These are phyloP conservation scores for Anarhynchus alexandrinus DNA, from an alignment of 2,113 vertebrate species.

Conservation along the genomic window DNA sequence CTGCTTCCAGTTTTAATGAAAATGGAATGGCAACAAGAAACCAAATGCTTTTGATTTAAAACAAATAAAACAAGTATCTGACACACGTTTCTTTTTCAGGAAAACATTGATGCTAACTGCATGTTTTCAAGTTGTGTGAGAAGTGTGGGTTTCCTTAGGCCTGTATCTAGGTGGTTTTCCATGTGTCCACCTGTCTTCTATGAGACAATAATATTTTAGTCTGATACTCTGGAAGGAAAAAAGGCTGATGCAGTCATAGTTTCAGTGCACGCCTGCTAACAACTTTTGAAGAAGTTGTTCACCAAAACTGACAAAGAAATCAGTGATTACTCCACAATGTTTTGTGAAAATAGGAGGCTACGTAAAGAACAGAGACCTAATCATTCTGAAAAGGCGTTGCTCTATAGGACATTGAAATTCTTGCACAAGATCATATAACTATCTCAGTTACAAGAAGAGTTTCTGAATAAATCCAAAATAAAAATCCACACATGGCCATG, in stretches of 20 bases:
- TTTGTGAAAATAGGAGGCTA: neutral
- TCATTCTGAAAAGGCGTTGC: neutral
- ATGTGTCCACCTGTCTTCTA: neutral
- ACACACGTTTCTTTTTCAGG: neutral
- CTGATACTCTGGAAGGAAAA: neutral
- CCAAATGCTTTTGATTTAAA: neutral
- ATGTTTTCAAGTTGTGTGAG: neutral
- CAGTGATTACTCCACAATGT: neutral
- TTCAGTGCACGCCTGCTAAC: neutral
- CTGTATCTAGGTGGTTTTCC: neutral
- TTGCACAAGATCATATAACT: neutral
- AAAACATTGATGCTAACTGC: neutral
- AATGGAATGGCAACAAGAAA: neutral
- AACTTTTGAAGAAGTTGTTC: neutral
- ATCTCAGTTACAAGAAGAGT: neutral
- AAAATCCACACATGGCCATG: neutral
- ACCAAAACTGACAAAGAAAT: neutral
- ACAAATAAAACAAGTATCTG: neutral
- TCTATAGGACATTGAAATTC: neutral
- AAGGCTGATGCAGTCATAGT: neutral
- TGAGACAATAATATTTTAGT: neutral
- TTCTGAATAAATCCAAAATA: neutral
- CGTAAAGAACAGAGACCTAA: neutral
- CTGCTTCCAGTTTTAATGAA: neutral
- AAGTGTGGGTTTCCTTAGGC: neutral